A percentile compares a stretch with the other conserved stretches of the same genome.
phyloP scores from a whole-genome alignment of 1,140 invertebrate species.

The Anadara kagoshimensis region DNA sequence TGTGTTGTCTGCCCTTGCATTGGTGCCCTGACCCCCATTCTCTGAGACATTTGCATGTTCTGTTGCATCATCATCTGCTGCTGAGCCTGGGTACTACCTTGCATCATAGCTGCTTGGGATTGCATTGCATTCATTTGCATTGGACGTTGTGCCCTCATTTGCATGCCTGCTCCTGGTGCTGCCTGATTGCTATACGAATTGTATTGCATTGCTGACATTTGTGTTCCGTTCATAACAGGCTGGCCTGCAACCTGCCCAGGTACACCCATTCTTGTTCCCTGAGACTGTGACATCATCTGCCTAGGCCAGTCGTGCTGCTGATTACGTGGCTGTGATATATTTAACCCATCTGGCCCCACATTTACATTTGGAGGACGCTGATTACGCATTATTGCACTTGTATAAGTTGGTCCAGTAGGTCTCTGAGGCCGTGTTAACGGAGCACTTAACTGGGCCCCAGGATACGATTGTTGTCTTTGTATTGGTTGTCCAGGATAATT shows the following conservation, averaged over 20 bases:
- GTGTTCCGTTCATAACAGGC: conserved; percentile 34
- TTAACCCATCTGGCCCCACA: conserved; percentile 74
- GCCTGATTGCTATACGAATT: conserved; percentile 44
- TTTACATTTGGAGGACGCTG: conserved; percentile 75
- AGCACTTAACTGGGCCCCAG: conserved; percentile 34
- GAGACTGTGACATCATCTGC: conserved; percentile 44
- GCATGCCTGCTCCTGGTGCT: conserved; percentile 32
- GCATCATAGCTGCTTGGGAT: conserved; percentile 52
- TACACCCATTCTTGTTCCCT: conserved; percentile 31
- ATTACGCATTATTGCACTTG: conserved; percentile 71
- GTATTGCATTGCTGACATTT: conserved; percentile 46
- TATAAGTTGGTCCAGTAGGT: conserved; percentile 55
- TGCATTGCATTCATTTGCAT: conserved; percentile 54
- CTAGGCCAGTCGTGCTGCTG: conserved; percentile 48
- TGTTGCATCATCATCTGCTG: conserved; percentile 67
- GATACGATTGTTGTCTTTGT: conserved; percentile 54
- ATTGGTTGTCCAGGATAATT: conserved; percentile 37
- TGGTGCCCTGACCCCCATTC: conserved; percentile 38
- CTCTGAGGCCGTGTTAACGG: conserved; percentile 40
- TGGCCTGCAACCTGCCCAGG: conserved; percentile 39
- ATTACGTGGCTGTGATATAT: conserved; percentile 70
- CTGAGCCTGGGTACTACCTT: conserved; percentile 49
- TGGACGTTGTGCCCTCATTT: conserved; percentile 46
- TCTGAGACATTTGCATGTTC: conserved; percentile 61
- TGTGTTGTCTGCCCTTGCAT: conserved; percentile 31